Conservation (phyloP, 2,888 invertebrate species). For the Stenolophus ochropezus region DNA sequence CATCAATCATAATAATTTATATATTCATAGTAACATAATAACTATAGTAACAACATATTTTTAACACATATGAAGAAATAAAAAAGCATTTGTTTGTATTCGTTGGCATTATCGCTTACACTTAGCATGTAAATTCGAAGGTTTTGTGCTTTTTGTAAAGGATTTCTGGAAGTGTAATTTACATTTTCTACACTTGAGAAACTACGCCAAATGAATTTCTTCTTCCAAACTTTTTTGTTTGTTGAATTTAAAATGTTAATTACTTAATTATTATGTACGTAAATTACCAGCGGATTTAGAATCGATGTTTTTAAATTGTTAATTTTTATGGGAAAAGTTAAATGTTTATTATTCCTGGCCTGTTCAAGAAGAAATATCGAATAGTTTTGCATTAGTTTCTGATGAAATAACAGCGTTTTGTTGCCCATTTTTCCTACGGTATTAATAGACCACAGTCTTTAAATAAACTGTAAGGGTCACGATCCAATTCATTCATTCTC, state of each 20-base stretch:
- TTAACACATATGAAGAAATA: constrained; percentile 44
- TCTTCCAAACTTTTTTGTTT: constrained; percentile 41
- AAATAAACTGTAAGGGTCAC: background rate
- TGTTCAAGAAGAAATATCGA: background rate
- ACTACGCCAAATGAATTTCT: constrained; percentile 43
- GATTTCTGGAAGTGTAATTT: constrained; percentile 35
- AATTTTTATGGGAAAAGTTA: background rate
- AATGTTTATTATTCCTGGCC: background rate
- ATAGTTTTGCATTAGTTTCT: background rate
- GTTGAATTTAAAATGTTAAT: constrained; percentile 39
- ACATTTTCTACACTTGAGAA: constrained; percentile 48
- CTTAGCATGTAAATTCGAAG: constrained; percentile 40
- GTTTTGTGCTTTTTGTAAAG: constrained; percentile 26
- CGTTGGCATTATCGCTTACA: constrained; percentile 31
- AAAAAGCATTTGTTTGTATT: constrained; percentile 37
- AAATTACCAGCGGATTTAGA: constrained; percentile 7
- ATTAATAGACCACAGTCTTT: background rate
- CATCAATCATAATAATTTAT: too few species aligned
- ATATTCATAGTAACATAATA: too few species aligned
- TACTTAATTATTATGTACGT: constrained; percentile 41
- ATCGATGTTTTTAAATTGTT: constrained; percentile 24
- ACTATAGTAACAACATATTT: too few species aligned
- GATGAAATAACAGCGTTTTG: background rate
- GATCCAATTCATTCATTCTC: background rate
- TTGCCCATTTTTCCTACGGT: background rate